Base-by-base conservation (phyloP, 92 coral and sea anemone species). In the Actinostola sp. region DNA sequence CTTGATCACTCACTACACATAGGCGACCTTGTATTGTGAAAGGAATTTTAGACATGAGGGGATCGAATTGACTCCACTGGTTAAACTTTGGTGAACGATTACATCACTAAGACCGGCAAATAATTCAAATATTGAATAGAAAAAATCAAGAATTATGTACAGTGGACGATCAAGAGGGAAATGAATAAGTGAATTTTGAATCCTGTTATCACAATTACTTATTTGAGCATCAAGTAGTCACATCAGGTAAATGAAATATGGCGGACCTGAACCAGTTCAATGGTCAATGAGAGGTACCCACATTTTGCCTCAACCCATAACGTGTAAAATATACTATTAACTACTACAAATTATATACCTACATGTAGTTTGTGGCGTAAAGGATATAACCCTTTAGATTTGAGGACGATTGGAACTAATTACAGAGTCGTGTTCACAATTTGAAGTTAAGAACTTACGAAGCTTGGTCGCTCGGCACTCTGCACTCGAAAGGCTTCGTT, bases 381-480 rank as follows among this genome's bases (percentile, higher is more conserved):
- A 33, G 49, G 55, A 17, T 54, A 23, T 39, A 70, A 32, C 44
- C 55, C 50, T 23, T 7, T 25, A 21, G 43, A 51, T 49, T 67
- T 70, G 50, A 32, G 50, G 63, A 32, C 14, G 75, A 32, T 70
- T 70, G 51, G 75, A 20, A 70, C 61, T 35, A 70, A 66, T 70
- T 70, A 51, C 45, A 33, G 46, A 30, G 36, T 26, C 34, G 51
- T 31, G 49, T 53, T 34, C 49, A 70, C 62, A 70, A 55, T 55
- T 53, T 70, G 62, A 70, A 70, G 63, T 70, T 70, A 70, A 70
- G 75, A 70, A 55, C 75, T 70, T 31, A 27, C 21, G 20, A 17
- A 55, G 75, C 75, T 70, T 39, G 75, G 75, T 70, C 75, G 75
- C 75, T 70, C 75, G 75, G 75, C 75, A 55, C 63, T 34, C 30